Conservation (phyloP, 2,888 invertebrate genomes). For the Branchellion lobata region DNA sequence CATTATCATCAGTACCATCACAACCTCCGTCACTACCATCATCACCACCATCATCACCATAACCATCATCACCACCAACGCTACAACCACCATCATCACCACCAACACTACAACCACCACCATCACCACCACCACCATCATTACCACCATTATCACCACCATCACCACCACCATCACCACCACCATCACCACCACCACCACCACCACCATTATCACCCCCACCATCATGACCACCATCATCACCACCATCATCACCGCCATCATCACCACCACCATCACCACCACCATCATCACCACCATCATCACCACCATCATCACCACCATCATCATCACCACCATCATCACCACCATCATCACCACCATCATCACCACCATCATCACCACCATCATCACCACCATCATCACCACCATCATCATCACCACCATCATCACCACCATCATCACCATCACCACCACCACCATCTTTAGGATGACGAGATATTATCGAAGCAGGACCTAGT, state of each 20-base stretch:
- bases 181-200: background rate
- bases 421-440: background rate
- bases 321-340: slow-evolving; percentile 31
- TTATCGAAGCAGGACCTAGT: slow-evolving; percentile 32
- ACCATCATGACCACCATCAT: background rate
- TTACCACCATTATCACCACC: background rate
- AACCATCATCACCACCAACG: no score
- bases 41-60: no score
- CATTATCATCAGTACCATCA: no score
- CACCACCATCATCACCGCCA: slow-evolving; percentile 5
- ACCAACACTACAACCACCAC: no score
- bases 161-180: background rate
- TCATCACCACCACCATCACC: background rate
- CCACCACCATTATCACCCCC: background rate
- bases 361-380: slow-evolving; percentile 4
- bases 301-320: background rate
- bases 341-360: slow-evolving; percentile 1
- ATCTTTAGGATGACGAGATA: slow-evolving; percentile 5
- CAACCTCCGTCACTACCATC: no score
- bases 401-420: background rate
- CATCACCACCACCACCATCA: background rate
- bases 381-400: slow-evolving; percentile 11
- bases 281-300: background rate
- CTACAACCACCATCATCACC: no score
- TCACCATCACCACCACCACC: background rate